phyloP scores from a whole-genome alignment of 2,113 vertebrate species.

The Oncorhynchus tshawytscha region DNA sequence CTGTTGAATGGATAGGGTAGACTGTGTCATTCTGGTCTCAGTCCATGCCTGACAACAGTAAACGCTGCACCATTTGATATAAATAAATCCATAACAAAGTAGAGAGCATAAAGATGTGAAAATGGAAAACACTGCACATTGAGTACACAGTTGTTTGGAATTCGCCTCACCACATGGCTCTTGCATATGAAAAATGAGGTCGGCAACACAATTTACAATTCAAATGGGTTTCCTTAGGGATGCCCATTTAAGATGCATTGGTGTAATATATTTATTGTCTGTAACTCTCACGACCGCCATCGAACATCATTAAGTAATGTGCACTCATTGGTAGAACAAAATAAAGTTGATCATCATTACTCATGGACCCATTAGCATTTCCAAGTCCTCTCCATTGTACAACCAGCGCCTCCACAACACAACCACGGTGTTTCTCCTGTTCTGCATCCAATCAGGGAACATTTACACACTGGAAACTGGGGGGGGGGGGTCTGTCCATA shows the following conservation, averaged over 20 bases:
- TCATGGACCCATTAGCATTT: conserved; percentile 79
- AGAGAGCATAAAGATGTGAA: conserved; percentile 61
- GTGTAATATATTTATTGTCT: conserved; percentile 87
- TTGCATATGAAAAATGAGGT: conserved; percentile 82
- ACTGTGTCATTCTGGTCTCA: conserved; percentile 55
- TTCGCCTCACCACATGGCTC: conserved; percentile 75
- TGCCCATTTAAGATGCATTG: conserved; percentile 83
- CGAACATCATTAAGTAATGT: conserved; percentile 86
- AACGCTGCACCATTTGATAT: conserved; percentile 67
- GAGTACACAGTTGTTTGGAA: conserved; percentile 87
- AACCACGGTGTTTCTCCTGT: conserved; percentile 49
- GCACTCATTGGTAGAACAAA: conserved; percentile 79
- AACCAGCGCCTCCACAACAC: conserved; percentile 26
- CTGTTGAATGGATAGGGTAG: conserved; percentile 10
- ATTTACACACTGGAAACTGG: conserved; percentile 74
- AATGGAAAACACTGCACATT: conserved; percentile 76
- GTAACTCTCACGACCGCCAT: conserved; percentile 79
- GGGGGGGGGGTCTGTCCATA: conserved; percentile 54
- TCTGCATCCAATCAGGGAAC: conserved; percentile 70
- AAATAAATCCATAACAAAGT: conserved; percentile 66
- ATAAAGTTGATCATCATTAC: conserved; percentile 87
- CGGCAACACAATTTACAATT: conserved; percentile 84
- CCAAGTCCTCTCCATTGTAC: conserved; percentile 61
- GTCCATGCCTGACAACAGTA: conserved; percentile 62
- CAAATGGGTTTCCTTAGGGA: conserved; percentile 88